These are phyloP conservation scores for Chrysoperla carnea DNA, from an alignment of 1,140 invertebrate species.

Conservation along the genomic window DNA sequence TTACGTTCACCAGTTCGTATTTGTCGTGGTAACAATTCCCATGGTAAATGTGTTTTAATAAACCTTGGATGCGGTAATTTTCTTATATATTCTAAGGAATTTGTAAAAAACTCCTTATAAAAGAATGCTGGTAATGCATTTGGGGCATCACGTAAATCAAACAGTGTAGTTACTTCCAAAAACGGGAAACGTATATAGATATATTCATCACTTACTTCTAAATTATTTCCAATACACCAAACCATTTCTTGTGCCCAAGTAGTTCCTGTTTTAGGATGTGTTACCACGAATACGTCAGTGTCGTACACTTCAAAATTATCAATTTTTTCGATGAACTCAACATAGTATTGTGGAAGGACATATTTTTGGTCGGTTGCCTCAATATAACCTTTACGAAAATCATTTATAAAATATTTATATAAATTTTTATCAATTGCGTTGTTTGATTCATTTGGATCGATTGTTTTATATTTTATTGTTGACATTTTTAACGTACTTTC, in stretches of 20 bases:
- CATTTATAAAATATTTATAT: background rate
- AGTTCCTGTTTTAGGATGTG: conserved; percentile 28
- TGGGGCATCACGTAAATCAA: background rate
- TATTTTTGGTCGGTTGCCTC: background rate
- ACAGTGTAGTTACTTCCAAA: conserved; percentile 12
- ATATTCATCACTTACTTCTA: conserved; percentile 26
- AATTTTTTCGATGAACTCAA: conserved; percentile 14
- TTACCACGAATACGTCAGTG: conserved; percentile 33
- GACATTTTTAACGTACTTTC: too few species aligned
- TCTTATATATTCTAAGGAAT: conserved; percentile 24
- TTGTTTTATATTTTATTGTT: too few species aligned
- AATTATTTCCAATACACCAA: conserved; percentile 30
- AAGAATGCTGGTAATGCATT: conserved; percentile 15
- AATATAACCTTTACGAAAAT: background rate
- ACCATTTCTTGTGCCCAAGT: conserved; percentile 42
- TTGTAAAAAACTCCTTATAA: conserved; percentile 7
- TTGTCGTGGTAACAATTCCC: conserved; percentile 39
- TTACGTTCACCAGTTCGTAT: conserved; percentile 26
- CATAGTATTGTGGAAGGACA: conserved; percentile 14
- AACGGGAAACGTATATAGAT: conserved; percentile 21
- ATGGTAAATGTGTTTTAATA: conserved; percentile 55
- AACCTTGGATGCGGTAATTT: conserved; percentile 30
- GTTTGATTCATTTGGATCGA: too few species aligned
- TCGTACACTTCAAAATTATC: conserved; percentile 23
- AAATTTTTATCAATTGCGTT: too few species aligned